These are phyloP conservation scores for Lepidocyrtoides sp. DNA, from an alignment of 2,888 invertebrate species.

Conservation along the genomic window DNA sequence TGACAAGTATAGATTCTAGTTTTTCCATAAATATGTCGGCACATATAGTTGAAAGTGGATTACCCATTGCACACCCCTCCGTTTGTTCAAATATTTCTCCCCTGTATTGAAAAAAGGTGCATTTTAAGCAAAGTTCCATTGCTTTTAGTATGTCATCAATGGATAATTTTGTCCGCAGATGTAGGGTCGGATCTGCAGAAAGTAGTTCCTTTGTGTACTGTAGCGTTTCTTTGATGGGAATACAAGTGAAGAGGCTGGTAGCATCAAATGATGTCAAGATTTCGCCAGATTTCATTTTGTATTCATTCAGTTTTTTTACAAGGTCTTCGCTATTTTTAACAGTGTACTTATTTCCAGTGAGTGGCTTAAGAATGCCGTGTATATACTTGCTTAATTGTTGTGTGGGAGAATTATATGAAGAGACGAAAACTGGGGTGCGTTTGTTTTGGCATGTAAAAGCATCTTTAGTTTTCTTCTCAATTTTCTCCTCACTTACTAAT, in stretches of 20 bases:
- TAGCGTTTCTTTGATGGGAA: neutral
- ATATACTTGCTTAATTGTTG: neutral
- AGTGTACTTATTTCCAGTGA: neutral
- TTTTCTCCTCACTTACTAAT: neutral
- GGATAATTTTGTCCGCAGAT: neutral
- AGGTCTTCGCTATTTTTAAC: no score
- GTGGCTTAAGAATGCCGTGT: neutral
- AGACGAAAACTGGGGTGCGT: slow-evolving; percentile 11
- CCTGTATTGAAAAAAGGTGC: neutral
- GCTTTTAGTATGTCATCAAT: neutral
- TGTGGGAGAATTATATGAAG: slow-evolving; percentile 11
- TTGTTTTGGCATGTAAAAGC: neutral
- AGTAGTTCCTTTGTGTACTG: neutral
- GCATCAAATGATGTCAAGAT: neutral
- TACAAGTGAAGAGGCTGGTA: neutral
- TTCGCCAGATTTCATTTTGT: neutral
- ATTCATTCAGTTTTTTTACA: no score
- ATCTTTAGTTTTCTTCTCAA: neutral
- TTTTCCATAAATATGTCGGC: slow-evolving; percentile 46
- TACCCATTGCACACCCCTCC: slow-evolving; percentile 42
- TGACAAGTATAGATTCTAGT: neutral
- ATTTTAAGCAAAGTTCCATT: neutral
- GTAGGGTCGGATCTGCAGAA: neutral
- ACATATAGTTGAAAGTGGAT: slow-evolving; percentile 40
- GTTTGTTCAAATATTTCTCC: neutral